These are phyloP conservation scores for Silurus meridionalis DNA, from an alignment of 2,113 vertebrate genomes.

Conservation along the genomic window DNA sequence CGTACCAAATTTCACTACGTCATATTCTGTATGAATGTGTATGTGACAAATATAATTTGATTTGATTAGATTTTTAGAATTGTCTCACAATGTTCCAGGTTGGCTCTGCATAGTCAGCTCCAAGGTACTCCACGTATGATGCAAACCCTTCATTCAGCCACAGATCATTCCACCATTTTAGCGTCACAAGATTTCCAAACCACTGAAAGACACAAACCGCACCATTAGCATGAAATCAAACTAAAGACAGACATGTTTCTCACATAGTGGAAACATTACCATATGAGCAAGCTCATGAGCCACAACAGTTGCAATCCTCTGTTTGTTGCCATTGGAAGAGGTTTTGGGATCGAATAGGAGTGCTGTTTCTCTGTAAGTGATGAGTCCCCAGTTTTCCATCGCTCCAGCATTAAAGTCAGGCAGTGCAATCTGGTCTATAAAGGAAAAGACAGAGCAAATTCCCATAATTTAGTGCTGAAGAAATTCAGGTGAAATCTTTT, in stretches of 20 bases:
- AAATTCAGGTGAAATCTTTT: neutral
- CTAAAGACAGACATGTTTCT: neutral
- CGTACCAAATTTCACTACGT: no score
- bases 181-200: slow-evolving; percentile 94
- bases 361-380: slow-evolving; percentile 89
- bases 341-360: slow-evolving; percentile 71
- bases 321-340: slow-evolving; percentile 87
- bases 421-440: slow-evolving; percentile 86
- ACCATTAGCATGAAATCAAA: slow-evolving; percentile 16
- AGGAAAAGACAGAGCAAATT: neutral
- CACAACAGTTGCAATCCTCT: slow-evolving; percentile 80
- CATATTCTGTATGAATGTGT: no score
- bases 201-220: slow-evolving; percentile 74
- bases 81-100: slow-evolving; percentile 82
- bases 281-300: slow-evolving; percentile 92
- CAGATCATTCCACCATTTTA: slow-evolving; percentile 93
- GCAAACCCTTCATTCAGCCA: slow-evolving; percentile 97
- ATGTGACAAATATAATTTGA: no score
- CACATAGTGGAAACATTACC: slow-evolving; percentile 67
- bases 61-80: no score
- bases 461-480: neutral
- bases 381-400: slow-evolving; percentile 98
- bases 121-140: slow-evolving; percentile 89
- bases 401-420: slow-evolving; percentile 90
- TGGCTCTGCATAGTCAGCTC: slow-evolving; percentile 72